Percentiles rank a stretch among this genome's conserved stretches.
phyloP scores from a whole-genome alignment of 1,140 invertebrate genomes.

The Anthonomus grandis region DNA sequence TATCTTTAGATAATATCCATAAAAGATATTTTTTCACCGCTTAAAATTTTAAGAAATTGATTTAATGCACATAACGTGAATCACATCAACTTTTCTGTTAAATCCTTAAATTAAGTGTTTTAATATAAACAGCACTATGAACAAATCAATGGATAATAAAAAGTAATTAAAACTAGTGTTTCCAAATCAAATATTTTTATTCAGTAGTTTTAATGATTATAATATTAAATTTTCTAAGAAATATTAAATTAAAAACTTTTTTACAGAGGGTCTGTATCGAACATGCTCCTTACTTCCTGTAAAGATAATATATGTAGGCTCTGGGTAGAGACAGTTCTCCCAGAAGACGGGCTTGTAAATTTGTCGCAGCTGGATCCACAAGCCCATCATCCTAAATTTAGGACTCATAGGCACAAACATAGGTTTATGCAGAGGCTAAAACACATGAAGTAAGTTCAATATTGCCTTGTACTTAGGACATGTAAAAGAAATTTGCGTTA shows the following conservation, averaged over 20 bases:
- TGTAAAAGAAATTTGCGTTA: too few species aligned
- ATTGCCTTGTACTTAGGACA: too few species aligned
- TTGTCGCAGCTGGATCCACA: conserved; percentile 78
- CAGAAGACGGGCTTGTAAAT: conserved; percentile 90
- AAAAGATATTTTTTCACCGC: too few species aligned
- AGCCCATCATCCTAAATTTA: conserved; percentile 77
- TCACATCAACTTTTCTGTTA: too few species aligned
- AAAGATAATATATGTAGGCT: conserved; percentile 97
- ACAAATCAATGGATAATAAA: too few species aligned
- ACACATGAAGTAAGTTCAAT: conserved; percentile 91
- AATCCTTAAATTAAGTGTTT: background rate
- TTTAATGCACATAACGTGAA: too few species aligned
- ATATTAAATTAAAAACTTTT: background rate
- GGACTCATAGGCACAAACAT: conserved; percentile 92
- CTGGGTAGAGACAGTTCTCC: conserved; percentile 96
- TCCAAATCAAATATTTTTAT: too few species aligned
- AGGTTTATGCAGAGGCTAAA: conserved; percentile 93
- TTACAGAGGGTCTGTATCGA: conserved; percentile 86
- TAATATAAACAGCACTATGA: background rate
- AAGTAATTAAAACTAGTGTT: too few species aligned
- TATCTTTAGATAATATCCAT: too few species aligned
- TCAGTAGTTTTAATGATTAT: too few species aligned
- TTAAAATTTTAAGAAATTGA: too few species aligned
- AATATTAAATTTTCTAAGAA: background rate
- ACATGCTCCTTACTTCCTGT: conserved; percentile 97